Conservation (phyloP, 92 coral and sea anemone species). For the Muricea muricata region DNA sequence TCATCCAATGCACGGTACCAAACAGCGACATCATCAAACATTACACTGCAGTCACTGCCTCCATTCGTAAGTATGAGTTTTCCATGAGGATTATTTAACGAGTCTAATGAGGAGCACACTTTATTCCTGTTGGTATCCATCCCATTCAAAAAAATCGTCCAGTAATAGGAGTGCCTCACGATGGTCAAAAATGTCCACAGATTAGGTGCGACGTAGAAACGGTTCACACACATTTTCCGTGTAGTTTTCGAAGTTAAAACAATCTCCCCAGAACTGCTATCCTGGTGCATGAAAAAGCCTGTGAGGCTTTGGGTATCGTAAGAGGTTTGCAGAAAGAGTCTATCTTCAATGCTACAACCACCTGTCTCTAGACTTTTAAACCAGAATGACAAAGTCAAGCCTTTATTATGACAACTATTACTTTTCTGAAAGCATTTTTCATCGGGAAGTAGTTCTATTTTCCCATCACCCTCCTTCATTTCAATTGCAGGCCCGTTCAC, state of each 20-base stretch:
- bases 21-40: slow-evolving; percentile 30
- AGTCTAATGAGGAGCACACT: not conserved
- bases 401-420: not conserved
- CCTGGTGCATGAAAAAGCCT: slow-evolving; percentile 13
- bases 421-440: not conserved
- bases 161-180: not conserved
- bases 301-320: not conserved
- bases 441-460: not conserved
- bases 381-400: slow-evolving; percentile 13
- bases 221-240: not conserved
- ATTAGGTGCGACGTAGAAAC: not conserved
- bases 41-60: not conserved
- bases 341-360: not conserved
- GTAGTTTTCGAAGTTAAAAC: not conserved
- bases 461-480: slow-evolving; percentile 1
- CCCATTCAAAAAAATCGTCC: not conserved
- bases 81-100: not conserved
- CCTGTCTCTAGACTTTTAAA: slow-evolving; percentile 7
- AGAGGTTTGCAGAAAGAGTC: slow-evolving; percentile 13
- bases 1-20: slow-evolving; percentile 21
- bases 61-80: slow-evolving; percentile 20
- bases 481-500: slow-evolving; percentile 15
- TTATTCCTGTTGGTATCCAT: not conserved
- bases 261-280: not conserved
- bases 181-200: slow-evolving; percentile 1